Evolutionary conservation across 2,113 vertebrate species (phyloP), one percentile per base, ranked within the genome.

Genomic region (Notothenia rossii): DNA sequence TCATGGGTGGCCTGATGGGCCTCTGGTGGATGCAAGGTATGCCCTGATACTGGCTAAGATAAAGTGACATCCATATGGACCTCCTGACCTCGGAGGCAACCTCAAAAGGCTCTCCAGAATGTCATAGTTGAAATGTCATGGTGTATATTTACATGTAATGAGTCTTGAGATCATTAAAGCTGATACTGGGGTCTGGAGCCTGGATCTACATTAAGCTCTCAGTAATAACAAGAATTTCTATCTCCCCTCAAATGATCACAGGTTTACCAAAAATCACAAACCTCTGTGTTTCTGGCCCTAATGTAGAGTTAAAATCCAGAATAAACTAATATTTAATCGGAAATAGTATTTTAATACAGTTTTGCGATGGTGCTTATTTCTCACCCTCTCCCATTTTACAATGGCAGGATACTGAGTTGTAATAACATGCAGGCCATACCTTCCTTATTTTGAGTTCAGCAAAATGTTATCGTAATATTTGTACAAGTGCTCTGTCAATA

Each of bases 391-490:
- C 61, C 46, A 65, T 60, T 50, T 74, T 84, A 92, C 90, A 94
- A 93, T 92, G 79, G 82, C 88, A 93, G 94, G 94, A 94, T 92
- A 86, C 82, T 25, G 60, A 56, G 78, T 75, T 83, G 75, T 48
- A 83, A 89, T 55, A 91, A 92, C 86, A 92, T 49, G 20, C 66
- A 66, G 86, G 72, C 77, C 87, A 88, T 84, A 91, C 86, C 80
- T 88, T 92, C 89, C 88, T 89, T 90, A 89, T 93, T 94, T 93
- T 86, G 82, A 79, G 89, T 91, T 92, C 83, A 90, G 15, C 82
- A 75, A 48, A 67, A 72, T 88, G 87, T 92, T 83, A 82, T 61
- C 66, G 79, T 88, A 84, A 91, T 92, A 90, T 94, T 91, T 92
- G 83, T 76, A 51, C 75, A 67, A 88, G 60, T 79, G 48, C 65